phyloP scores from a whole-genome alignment of 2,888 invertebrate species.

The Apoda limacodes region DNA sequence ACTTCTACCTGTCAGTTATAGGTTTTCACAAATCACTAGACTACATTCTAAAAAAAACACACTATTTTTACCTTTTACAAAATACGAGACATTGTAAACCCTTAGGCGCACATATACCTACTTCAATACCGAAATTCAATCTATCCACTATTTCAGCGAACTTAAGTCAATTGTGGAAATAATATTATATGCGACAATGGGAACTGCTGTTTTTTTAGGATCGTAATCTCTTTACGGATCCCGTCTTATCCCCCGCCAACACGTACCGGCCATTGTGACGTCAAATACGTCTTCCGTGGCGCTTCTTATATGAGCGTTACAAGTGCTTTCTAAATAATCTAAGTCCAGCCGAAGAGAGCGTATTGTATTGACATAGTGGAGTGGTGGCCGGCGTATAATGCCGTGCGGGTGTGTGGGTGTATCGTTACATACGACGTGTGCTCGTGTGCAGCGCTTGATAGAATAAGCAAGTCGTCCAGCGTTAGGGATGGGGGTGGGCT shows the following conservation, averaged over 20 bases:
- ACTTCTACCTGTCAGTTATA: too few species aligned
- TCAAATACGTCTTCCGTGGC: slow-evolving; percentile 62
- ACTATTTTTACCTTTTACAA: too few species aligned
- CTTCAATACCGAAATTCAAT: too few species aligned
- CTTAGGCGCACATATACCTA: too few species aligned
- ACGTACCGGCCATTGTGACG: slow-evolving; percentile 68
- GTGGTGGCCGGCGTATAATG: slow-evolving; percentile 70
- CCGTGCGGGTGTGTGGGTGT: slow-evolving; percentile 41
- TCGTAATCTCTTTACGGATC: slow-evolving; percentile 65
- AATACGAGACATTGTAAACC: slow-evolving; percentile 5
- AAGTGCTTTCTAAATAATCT: slow-evolving; percentile 73
- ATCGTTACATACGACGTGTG: slow-evolving; percentile 33
- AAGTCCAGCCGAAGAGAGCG: slow-evolving; percentile 70
- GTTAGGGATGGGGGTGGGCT: slow-evolving; percentile 33
- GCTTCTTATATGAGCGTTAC: slow-evolving; percentile 71
- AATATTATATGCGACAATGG: slow-evolving; percentile 56
- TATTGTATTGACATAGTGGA: slow-evolving; percentile 72
- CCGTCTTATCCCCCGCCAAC: slow-evolving; percentile 54
- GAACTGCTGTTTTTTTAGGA: slow-evolving; percentile 67
- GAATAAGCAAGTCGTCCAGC: slow-evolving; percentile 69
- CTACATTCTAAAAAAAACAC: too few species aligned
- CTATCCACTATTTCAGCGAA: slow-evolving; percentile 27
- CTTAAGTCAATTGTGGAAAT: slow-evolving; percentile 48
- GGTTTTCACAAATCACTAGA: too few species aligned
- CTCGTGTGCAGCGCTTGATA: slow-evolving; percentile 64